These are phyloP conservation scores for Kryptopterus vitreolus DNA, from an alignment of 2,797 vertebrate species.

Conservation along the genomic window DNA sequence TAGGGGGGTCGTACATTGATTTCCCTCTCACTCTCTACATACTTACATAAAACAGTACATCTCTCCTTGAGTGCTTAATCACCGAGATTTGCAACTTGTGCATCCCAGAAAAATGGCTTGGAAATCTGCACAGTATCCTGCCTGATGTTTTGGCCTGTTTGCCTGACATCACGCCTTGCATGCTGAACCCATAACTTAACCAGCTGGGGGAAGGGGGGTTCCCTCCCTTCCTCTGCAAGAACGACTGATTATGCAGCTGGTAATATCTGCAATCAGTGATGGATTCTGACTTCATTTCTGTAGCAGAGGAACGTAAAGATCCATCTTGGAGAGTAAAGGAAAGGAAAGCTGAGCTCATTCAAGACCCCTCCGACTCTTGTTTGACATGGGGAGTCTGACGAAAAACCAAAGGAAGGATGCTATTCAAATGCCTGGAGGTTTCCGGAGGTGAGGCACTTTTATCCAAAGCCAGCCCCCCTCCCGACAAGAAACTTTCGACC, in stretches of 20 bases:
- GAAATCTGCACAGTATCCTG: constrained; percentile 36
- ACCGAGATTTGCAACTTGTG: constrained; percentile 13
- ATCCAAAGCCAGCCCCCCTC: constrained; percentile 47
- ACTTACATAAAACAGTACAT: constrained; percentile 22
- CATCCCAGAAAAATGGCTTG: constrained; percentile 28
- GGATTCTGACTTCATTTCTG: constrained; percentile 39
- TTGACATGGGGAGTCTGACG: constrained; percentile 34
- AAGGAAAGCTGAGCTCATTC: constrained; percentile 42
- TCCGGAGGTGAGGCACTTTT: constrained; percentile 54
- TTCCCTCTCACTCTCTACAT: constrained; percentile 26
- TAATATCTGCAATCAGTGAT: constrained; percentile 44
- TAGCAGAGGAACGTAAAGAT: constrained; percentile 38
- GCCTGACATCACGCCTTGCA: constrained; percentile 37
- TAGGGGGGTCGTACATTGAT: constrained; percentile 7
- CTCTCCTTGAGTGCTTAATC: constrained; percentile 18
- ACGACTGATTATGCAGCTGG: constrained; percentile 44
- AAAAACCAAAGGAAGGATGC: constrained; percentile 45
- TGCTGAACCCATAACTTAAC: constrained; percentile 44
- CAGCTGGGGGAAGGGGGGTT: constrained; percentile 40
- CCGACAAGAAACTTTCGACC: constrained; percentile 41
- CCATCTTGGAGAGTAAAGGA: neutral
- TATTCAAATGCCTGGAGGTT: constrained; percentile 49
- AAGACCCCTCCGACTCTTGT: constrained; percentile 13
- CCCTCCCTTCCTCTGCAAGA: neutral
- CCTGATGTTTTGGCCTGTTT: constrained; percentile 43